Evolutionary conservation across 1,140 invertebrate genomes (phyloP).

Genomic region (Drosophila rhopaloa): DNA sequence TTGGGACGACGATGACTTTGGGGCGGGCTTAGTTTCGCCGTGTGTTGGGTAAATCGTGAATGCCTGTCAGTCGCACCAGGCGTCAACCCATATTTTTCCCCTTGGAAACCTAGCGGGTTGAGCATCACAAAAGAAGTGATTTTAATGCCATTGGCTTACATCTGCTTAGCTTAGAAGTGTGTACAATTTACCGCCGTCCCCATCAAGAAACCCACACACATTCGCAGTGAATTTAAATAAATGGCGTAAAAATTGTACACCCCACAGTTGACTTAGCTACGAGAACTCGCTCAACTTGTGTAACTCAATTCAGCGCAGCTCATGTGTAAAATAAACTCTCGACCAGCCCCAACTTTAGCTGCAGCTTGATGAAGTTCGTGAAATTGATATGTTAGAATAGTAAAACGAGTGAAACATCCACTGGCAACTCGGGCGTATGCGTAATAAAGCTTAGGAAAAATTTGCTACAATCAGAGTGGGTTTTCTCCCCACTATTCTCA

Average conservation of each 20-base stretch:
- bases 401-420: not conserved
- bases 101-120: conserved; percentile 4
- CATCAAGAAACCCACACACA: not conserved
- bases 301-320: conserved; percentile 36
- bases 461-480: conserved; percentile 5
- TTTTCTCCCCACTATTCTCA: conserved; percentile 17
- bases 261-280: conserved; percentile 29
- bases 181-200: conserved; percentile 22
- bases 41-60: conserved; percentile 51
- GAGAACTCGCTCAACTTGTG: conserved; percentile 10
- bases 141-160: conserved; percentile 55
- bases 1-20: conserved; percentile 18
- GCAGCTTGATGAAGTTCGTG: conserved; percentile 59
- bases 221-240: conserved; percentile 69
- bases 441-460: conserved; percentile 14
- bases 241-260: conserved; percentile 67
- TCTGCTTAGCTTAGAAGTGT: conserved; percentile 35
- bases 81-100: conserved; percentile 10
- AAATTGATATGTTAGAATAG: conserved; percentile 57
- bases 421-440: conserved; percentile 17
- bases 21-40: conserved; percentile 51
- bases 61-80: conserved; percentile 44
- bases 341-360: conserved; percentile 9
- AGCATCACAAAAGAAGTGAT: conserved; percentile 62
- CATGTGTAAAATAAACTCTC: conserved; percentile 63